phyloP scores from a whole-genome alignment of 2,113 vertebrate species.

The Eubucco bourcierii region DNA sequence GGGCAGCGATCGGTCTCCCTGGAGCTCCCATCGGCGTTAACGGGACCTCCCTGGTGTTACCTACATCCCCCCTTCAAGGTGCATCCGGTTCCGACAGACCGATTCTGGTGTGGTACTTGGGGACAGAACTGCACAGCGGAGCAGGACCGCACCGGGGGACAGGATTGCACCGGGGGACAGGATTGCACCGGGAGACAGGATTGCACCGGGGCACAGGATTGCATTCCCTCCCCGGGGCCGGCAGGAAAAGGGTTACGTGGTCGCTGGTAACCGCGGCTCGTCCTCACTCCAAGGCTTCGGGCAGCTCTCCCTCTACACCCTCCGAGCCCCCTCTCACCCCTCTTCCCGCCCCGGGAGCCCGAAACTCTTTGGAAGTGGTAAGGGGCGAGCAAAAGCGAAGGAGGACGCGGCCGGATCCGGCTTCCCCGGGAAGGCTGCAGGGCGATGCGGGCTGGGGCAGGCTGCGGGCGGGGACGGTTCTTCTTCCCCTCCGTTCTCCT shows the following conservation, averaged over 20 bases:
- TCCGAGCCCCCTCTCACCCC: not conserved
- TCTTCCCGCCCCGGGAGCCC: slow-evolving; percentile 30
- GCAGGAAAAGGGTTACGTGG: slow-evolving; percentile 79
- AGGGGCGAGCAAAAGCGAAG: slow-evolving; percentile 38
- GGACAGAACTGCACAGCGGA: not conserved
- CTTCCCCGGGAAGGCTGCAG: not conserved
- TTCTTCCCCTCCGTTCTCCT: slow-evolving; percentile 58
- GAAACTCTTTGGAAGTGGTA: slow-evolving; percentile 80
- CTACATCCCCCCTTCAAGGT: not conserved
- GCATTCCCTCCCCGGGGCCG: not conserved
- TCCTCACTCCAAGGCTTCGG: slow-evolving; percentile 56
- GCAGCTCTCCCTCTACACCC: slow-evolving; percentile 18
- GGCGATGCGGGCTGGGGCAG: not conserved
- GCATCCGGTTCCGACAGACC: not conserved
- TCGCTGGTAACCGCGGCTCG: slow-evolving; percentile 54
- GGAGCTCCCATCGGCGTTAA: not conserved
- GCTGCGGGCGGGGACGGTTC: not conserved
- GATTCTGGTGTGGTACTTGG: not conserved
- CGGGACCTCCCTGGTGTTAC: not conserved
- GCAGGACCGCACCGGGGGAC: too few relatives aligned
- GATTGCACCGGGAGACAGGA: not conserved
- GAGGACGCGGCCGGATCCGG: not conserved
- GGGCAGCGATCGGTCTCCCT: not conserved
- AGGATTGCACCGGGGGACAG: not conserved
- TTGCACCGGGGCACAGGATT: not conserved